phyloP scores from a whole-genome alignment of 2,113 vertebrate genomes.

The Nerophis lumbriciformis region DNA sequence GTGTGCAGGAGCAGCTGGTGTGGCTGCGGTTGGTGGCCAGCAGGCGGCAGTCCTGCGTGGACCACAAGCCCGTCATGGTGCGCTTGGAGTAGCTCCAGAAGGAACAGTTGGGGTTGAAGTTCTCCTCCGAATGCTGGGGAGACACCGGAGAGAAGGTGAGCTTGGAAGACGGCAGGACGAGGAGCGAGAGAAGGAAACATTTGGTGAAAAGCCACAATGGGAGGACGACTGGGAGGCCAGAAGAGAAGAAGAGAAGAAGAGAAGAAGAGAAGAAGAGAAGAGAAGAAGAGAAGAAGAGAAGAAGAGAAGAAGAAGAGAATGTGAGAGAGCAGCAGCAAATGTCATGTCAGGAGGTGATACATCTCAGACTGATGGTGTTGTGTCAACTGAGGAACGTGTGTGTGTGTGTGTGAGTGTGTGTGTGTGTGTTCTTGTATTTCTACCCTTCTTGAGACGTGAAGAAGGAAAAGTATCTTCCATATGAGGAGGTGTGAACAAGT shows the following conservation, averaged over 20 bases:
- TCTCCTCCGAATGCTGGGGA: slow-evolving; percentile 88
- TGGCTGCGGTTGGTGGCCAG: slow-evolving; percentile 92
- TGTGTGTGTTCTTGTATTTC: too few species aligned
- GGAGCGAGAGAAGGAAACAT: slow-evolving; percentile 37
- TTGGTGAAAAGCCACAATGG: slow-evolving; percentile 38
- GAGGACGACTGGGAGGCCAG: slow-evolving; percentile 40
- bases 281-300: too few species aligned
- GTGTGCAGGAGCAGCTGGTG: slow-evolving; percentile 95
- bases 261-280: slow-evolving; percentile 49
- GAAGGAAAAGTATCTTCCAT: too few species aligned
- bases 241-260: slow-evolving; percentile 51
- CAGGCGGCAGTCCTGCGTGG: slow-evolving; percentile 94
- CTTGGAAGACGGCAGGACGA: slow-evolving; percentile 13
- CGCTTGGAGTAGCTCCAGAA: slow-evolving; percentile 99
- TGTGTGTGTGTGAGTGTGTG: slow-evolving; percentile 8
- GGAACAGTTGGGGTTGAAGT: slow-evolving; percentile 98
- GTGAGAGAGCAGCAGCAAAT: slow-evolving; percentile 54
- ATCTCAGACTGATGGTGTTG: slow-evolving; percentile 37
- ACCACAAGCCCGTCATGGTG: slow-evolving; percentile 97
- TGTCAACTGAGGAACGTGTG: slow-evolving; percentile 43
- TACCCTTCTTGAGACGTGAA: too few species aligned
- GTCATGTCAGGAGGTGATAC: slow-evolving; percentile 52
- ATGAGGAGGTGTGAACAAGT: too few species aligned
- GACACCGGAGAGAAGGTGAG: not conserved
- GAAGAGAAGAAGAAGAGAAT: slow-evolving; percentile 38